Conservation (phyloP, 2,888 invertebrate species). For the Pyrocoelia pectoralis region DNA sequence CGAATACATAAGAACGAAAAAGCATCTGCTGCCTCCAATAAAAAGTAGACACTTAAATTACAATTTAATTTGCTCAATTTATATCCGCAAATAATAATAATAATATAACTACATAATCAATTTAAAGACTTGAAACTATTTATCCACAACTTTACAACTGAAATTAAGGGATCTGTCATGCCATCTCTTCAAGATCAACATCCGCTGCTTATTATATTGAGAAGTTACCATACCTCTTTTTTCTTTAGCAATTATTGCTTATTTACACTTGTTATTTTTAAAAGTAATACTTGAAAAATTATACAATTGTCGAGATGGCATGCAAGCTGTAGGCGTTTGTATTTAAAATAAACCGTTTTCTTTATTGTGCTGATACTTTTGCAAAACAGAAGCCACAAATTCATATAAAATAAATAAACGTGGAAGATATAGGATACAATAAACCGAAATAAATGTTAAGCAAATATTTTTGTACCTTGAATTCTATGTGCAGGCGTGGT, state of each 20-base stretch:
- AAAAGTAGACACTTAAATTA: constrained; percentile 40
- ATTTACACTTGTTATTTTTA: constrained; percentile 9
- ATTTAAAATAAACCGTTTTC: constrained; percentile 30
- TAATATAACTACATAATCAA: constrained; percentile 31
- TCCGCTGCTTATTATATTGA: constrained; percentile 26
- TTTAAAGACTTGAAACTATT: constrained; percentile 29
- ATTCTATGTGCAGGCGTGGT: constrained; percentile 36
- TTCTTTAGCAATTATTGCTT: constrained; percentile 20
- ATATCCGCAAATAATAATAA: constrained; percentile 35
- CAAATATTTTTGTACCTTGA: constrained; percentile 34
- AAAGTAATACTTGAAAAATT: constrained; percentile 21
- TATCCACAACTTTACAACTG: constrained; percentile 27
- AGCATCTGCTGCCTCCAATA: constrained; percentile 16
- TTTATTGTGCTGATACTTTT: constrained; percentile 30
- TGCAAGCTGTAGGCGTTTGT: constrained; percentile 21
- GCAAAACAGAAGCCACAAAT: constrained; percentile 31
- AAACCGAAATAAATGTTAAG: constrained; percentile 35
- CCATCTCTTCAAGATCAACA: constrained; percentile 23
- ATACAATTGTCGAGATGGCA: constrained; percentile 12
- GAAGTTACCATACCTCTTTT: constrained; percentile 8
- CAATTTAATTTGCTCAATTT: constrained; percentile 42
- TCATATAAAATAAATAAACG: constrained; percentile 32
- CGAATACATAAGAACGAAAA: constrained; percentile 18
- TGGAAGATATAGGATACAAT: constrained; percentile 28
- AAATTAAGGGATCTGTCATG: constrained; percentile 17